Evolutionary conservation across 2,888 invertebrate species (phyloP), one percentile per base, ranked within the genome.

Genomic region (Pyrocoelia pectoralis): DNA sequence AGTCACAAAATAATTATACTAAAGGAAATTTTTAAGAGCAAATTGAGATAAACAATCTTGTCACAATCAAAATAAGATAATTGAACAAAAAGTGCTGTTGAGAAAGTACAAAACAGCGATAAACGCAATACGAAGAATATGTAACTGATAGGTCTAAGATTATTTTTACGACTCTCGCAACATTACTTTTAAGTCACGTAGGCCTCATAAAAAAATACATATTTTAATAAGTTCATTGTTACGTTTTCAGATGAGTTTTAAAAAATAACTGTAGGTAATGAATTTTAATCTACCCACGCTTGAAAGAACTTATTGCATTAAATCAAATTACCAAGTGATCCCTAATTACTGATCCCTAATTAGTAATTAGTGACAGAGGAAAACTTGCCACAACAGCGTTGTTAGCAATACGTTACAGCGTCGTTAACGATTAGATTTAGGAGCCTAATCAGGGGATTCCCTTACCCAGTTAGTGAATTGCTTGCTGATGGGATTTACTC

Each of bases 371-470:
- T 68, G 68, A 66, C 67, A 61, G 40, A 67, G 66, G 71, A 74
- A 70, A 73, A 74, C 73, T 75, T 74, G 73, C 75, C 75, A 54
- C 74, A 76, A 73, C 72, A 74, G 58, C 66, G 61, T 69, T 70
- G 73, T 76, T 75, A 74, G 73, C 72, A 74, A 76, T 77, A 74
- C 76, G 75, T 76, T 76, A 76, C 72, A 68, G 71, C 74, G 75
- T 74, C 75, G 74, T 76, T 76, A 74, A 70, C 69, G 69, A 61
- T 61, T 68, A 71, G 71, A 76, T 77, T 77, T 76, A 76, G 74
- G 69, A 68, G 72, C 70, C 72, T 75, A 77, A 77, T 77, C 74
- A 74, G 64, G 64, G 70, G 74, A 74, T 73, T 74, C 76, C 71
- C 73, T 75, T 72, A 71, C 70, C 56, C 72, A 65, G 73, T 73